Evolutionary conservation across 2,113 vertebrate genomes (phyloP).

Genomic region (Thalassarche chlororhynchos): DNA sequence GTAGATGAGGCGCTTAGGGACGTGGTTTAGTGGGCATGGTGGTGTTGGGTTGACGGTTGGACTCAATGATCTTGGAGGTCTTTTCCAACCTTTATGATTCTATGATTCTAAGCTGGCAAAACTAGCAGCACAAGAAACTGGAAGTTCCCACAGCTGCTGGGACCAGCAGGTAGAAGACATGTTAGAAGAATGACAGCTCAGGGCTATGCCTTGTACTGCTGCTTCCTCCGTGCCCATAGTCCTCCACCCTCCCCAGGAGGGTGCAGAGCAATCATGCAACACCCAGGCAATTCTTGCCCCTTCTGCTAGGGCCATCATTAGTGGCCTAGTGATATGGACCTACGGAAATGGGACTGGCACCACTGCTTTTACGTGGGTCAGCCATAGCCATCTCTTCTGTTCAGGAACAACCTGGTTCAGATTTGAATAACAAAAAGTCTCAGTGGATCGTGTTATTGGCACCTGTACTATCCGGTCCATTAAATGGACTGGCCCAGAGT

Average conservation of each 20-base stretch:
- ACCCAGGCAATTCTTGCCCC: neutral
- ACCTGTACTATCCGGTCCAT: neutral
- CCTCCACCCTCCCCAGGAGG: neutral
- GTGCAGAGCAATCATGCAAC: neutral
- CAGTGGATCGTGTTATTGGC: neutral
- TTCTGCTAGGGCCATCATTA: neutral
- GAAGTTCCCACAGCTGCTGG: neutral
- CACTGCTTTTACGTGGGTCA: neutral
- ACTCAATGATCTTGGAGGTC: too few species aligned
- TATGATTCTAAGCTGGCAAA: neutral
- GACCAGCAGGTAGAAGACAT: neutral
- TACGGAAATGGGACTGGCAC: neutral
- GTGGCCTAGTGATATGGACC: neutral
- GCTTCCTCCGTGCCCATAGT: accelerated
- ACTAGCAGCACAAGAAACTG: neutral
- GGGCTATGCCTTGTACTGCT: neutral
- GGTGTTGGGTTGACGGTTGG: too few species aligned
- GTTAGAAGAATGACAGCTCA: neutral
- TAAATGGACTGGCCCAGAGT: neutral
- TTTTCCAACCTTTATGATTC: too few species aligned
- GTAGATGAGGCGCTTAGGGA: too few species aligned
- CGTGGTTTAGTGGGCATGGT: too few species aligned
- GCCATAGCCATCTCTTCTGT: neutral
- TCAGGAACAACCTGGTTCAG: neutral
- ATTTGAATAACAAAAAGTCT: neutral